These are phyloP conservation scores for Hippoglossus stenolepis DNA, from an alignment of 2,113 vertebrate species.

Conservation along the genomic window DNA sequence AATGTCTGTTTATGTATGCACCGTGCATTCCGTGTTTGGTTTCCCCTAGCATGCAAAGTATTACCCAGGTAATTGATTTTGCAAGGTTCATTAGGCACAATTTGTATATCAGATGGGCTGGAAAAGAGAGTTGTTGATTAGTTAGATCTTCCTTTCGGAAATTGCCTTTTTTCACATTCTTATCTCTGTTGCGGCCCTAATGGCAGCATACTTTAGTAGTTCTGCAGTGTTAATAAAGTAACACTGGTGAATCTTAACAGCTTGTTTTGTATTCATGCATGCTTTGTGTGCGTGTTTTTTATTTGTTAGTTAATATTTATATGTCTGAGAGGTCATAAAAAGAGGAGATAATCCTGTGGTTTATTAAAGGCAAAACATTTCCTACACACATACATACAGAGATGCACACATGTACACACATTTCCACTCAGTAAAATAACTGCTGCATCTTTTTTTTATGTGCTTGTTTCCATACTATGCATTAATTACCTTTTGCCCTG, in stretches of 20 bases:
- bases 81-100: conserved; percentile 81
- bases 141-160: conserved; percentile 78
- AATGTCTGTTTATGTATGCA: conserved; percentile 82
- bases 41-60: conserved; percentile 80
- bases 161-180: conserved; percentile 67
- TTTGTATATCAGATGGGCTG: conserved; percentile 83
- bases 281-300: not conserved
- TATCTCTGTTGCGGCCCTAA: conserved; percentile 61
- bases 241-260: conserved; percentile 56
- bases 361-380: conserved; percentile 27
- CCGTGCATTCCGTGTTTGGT: conserved; percentile 75
- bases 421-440: not conserved
- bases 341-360: not conserved
- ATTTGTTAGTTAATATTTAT: not conserved
- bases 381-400: not conserved
- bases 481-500: conserved; percentile 4
- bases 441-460: not conserved
- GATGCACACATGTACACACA: not conserved
- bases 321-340: not conserved
- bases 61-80: conserved; percentile 83
- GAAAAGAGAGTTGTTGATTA: conserved; percentile 83
- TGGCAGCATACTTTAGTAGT: conserved; percentile 41
- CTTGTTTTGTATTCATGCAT: conserved; percentile 59
- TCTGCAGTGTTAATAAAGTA: conserved; percentile 59
- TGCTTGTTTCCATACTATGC: conserved; percentile 5